These are phyloP conservation scores for Sturnus vulgaris DNA, from an alignment of 2,113 vertebrate genomes.

Conservation along the genomic window DNA sequence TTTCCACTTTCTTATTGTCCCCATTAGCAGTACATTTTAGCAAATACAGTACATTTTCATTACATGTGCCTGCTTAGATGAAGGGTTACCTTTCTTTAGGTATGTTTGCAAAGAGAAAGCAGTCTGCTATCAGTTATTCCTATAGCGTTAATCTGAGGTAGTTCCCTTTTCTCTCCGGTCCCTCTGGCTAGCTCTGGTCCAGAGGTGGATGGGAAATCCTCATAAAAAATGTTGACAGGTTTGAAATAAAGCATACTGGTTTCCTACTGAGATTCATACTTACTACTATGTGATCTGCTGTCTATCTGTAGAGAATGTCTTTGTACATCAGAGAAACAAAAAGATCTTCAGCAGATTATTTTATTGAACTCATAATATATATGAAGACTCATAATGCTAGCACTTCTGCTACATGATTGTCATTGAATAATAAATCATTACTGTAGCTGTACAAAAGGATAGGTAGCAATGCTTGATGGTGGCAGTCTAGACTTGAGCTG, in stretches of 20 bases:
- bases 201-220: too few relatives aligned
- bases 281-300: neutral
- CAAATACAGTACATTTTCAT: neutral
- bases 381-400: slow-evolving; percentile 1
- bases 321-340: slow-evolving; percentile 6
- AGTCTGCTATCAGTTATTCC: neutral
- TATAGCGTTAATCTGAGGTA: neutral
- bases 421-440: slow-evolving; percentile 37
- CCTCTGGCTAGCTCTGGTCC: too few relatives aligned
- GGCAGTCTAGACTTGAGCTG: slow-evolving; percentile 23
- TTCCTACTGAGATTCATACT: neutral
- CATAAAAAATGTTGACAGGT: neutral
- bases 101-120: neutral
- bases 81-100: neutral
- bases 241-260: neutral
- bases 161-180: too few relatives aligned
- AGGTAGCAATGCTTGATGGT: slow-evolving; percentile 48
- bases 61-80: neutral
- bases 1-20: neutral
- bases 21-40: neutral
- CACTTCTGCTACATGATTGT: slow-evolving; percentile 28
- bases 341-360: slow-evolving; percentile 43
- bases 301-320: slow-evolving; percentile 8
- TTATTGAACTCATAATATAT: slow-evolving; percentile 14
- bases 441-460: slow-evolving; percentile 12